Conservation (phyloP, 1,140 invertebrate genomes). For the Helicoverpa zea region DNA sequence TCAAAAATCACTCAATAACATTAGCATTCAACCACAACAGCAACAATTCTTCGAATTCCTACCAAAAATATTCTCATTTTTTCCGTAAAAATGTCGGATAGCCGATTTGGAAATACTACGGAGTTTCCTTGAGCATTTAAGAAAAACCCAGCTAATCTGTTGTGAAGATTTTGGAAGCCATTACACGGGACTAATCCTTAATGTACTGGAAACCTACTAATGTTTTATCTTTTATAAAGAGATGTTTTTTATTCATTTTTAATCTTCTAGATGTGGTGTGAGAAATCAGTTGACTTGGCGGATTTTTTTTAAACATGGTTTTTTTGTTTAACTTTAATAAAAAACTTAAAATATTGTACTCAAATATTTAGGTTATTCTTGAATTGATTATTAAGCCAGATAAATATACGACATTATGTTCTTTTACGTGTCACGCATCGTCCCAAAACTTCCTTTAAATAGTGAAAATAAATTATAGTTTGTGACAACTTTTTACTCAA, state of each 20-base stretch:
- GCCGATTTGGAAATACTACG: no score
- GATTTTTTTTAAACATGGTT: no score
- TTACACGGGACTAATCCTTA: conserved; percentile 37
- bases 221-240: conserved; percentile 28
- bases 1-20: no score
- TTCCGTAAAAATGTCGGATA: background rate
- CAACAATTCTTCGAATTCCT: background rate
- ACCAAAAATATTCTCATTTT: background rate
- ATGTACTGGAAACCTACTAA: conserved; percentile 46
- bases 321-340: no score
- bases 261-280: conserved; percentile 13
- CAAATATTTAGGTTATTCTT: no score
- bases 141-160: conserved; percentile 24
- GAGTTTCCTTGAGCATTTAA: conserved; percentile 20
- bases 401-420: no score
- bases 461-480: no score
- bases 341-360: no score
- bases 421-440: no score
- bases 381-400: no score
- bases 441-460: no score
- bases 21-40: background rate
- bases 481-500: no score
- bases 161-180: conserved; percentile 36
- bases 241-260: conserved; percentile 40
- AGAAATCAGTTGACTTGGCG: conserved; percentile 22